Conservation (phyloP, 2,797 vertebrate species). For the Anguilla pacifica region DNA sequence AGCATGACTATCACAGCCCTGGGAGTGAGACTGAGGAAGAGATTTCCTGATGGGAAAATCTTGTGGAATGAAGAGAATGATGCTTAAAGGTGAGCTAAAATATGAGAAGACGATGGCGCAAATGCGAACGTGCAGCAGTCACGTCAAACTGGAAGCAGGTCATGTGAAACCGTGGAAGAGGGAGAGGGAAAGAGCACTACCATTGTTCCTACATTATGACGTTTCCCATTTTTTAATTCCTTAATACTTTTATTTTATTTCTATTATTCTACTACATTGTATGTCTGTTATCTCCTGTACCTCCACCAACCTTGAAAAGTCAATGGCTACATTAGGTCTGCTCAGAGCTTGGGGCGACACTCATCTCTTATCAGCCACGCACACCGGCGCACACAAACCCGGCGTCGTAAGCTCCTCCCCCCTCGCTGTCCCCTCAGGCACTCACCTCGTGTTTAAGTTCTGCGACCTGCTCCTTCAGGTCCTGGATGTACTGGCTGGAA, state of each 20-base stretch:
- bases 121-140: neutral
- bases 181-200: neutral
- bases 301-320: neutral
- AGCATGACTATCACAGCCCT: neutral
- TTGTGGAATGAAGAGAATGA: neutral
- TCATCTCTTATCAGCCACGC: neutral
- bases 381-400: neutral
- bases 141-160: neutral
- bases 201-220: neutral
- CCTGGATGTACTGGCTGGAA: constrained; percentile 91
- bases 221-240: neutral
- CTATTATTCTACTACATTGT: too few relatives aligned
- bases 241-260: neutral
- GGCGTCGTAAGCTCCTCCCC: neutral
- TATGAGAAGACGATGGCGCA: neutral
- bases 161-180: neutral
- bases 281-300: too few relatives aligned
- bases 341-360: neutral
- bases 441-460: constrained; percentile 95
- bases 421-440: neutral
- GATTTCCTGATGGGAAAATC: neutral
- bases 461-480: constrained; percentile 93
- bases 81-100: neutral
- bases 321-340: neutral
- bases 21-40: neutral